Evolutionary conservation across 2,113 vertebrate genomes (phyloP).

Genomic region (Conger conger): DNA sequence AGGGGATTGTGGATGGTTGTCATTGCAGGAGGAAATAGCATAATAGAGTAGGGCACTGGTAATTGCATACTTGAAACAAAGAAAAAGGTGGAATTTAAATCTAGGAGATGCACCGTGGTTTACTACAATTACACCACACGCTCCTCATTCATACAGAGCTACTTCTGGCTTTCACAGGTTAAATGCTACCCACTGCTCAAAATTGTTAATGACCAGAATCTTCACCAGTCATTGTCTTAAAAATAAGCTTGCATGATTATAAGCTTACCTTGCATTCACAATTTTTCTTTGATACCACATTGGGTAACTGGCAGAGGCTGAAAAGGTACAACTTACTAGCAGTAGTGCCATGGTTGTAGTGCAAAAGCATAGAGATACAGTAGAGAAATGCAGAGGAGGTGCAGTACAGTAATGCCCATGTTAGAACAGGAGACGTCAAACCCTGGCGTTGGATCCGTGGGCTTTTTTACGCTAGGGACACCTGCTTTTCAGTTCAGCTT

Average conservation of each 20-base stretch:
- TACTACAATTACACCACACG: slow-evolving; percentile 13
- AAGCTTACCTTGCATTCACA: slow-evolving; percentile 11
- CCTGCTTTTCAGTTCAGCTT: slow-evolving; percentile 69
- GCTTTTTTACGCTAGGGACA: background rate
- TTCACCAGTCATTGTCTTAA: slow-evolving; percentile 1
- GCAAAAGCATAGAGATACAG: slow-evolving; percentile 25
- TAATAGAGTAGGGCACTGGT: background rate
- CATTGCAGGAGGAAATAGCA: background rate
- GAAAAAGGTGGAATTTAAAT: background rate
- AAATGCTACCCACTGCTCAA: background rate
- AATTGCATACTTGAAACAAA: slow-evolving; percentile 4
- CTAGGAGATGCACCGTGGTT: slow-evolving; percentile 3
- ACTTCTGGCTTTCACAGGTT: slow-evolving; percentile 2
- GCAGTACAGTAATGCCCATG: background rate
- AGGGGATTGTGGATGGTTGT: background rate
- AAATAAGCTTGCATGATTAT: slow-evolving; percentile 22
- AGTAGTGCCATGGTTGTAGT: slow-evolving; percentile 21
- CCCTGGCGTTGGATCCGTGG: background rate
- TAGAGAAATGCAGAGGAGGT: background rate
- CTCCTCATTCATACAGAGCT: background rate
- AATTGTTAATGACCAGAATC: background rate
- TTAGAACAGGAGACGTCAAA: slow-evolving; percentile 2
- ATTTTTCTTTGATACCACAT: slow-evolving; percentile 11
- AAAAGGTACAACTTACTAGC: slow-evolving; percentile 12
- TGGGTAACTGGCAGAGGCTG: slow-evolving; percentile 22